Conservation (phyloP, 2,113 vertebrate genomes). For the Spea multiplicata region DNA sequence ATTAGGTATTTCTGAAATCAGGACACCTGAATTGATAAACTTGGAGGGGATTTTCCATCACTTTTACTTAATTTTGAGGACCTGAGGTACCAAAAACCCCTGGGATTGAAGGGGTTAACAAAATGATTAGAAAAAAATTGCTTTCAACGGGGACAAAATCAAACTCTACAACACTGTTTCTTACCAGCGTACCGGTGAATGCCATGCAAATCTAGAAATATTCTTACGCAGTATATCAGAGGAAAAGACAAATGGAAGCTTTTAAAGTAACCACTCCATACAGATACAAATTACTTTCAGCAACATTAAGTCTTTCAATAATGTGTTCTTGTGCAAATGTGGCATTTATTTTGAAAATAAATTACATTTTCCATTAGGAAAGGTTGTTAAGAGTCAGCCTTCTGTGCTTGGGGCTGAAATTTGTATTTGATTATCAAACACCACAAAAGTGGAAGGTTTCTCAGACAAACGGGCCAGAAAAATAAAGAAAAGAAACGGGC, state of each 20-base stretch:
- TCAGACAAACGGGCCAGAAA: background rate
- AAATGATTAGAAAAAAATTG: no score
- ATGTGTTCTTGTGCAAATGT: slow-evolving; percentile 49
- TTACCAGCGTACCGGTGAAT: slow-evolving; percentile 24
- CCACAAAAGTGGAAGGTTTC: slow-evolving; percentile 36
- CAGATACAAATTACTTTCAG: slow-evolving; percentile 48
- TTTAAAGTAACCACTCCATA: slow-evolving; percentile 36
- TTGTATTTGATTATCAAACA: slow-evolving; percentile 48
- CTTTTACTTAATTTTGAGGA: no score
- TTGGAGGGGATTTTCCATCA: no score
- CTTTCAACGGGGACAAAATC: background rate
- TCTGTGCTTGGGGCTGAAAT: slow-evolving; percentile 42
- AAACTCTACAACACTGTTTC: background rate
- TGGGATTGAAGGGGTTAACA: no score
- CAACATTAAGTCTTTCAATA: slow-evolving; percentile 48
- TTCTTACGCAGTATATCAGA: slow-evolving; percentile 29
- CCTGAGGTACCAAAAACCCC: no score
- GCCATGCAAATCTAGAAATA: slow-evolving; percentile 33
- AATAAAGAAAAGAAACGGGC: slow-evolving; percentile 14
- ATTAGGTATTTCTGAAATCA: no score
- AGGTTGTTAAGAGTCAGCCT: slow-evolving; percentile 49
- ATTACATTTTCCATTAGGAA: slow-evolving; percentile 49
- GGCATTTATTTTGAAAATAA: slow-evolving; percentile 50
- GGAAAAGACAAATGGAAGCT: slow-evolving; percentile 27
- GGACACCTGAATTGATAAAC: no score